phyloP scores from a whole-genome alignment of 2,888 invertebrate species.

The Biston stratarius region DNA sequence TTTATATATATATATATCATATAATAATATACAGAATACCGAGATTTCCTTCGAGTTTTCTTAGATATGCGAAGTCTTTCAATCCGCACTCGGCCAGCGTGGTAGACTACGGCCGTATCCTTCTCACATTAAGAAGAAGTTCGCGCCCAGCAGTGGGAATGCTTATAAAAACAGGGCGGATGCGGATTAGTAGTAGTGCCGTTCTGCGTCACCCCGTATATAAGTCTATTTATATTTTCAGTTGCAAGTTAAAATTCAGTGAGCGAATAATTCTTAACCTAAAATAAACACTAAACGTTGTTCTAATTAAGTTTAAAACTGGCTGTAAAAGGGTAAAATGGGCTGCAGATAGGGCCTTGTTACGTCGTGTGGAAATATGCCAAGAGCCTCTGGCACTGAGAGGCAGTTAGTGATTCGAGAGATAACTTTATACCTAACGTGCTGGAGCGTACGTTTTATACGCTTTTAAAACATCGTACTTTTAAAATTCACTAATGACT shows the following conservation, averaged over 20 bases:
- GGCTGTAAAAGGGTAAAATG: constrained; percentile 23
- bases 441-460: background rate
- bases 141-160: too few relatives aligned
- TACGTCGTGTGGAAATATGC: constrained; percentile 26
- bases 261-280: constrained; percentile 4
- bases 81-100: too few relatives aligned
- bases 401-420: constrained; percentile 20
- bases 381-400: constrained; percentile 23
- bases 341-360: constrained; percentile 25
- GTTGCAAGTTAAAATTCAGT: constrained; percentile 16
- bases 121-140: too few relatives aligned
- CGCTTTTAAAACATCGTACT: background rate
- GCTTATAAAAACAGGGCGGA: too few relatives aligned
- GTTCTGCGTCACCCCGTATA: too few relatives aligned
- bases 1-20: too few relatives aligned
- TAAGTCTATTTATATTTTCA: background rate
- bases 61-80: too few relatives aligned
- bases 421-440: background rate
- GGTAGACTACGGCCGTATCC: too few relatives aligned
- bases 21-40: too few relatives aligned
- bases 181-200: too few relatives aligned
- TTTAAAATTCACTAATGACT: background rate
- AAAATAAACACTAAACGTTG: constrained; percentile 20
- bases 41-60: too few relatives aligned
- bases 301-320: constrained; percentile 30